Conservation (phyloP, 2,113 vertebrate species). For the Crypturellus undulatus region DNA sequence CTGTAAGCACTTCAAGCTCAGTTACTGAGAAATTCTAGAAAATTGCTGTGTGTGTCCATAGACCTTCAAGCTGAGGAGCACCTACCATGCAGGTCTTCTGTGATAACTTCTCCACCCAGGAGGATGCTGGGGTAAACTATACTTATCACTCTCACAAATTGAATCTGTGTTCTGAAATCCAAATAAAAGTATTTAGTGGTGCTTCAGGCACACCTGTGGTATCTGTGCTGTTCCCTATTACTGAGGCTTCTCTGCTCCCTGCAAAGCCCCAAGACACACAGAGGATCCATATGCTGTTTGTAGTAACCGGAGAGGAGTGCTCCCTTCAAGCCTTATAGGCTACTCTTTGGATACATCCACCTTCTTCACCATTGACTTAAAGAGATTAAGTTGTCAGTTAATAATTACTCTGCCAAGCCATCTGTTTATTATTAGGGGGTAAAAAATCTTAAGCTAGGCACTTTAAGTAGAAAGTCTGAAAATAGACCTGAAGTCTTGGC, state of each 20-base stretch:
- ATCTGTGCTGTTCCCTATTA: not conserved
- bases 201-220: not conserved
- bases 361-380: not conserved
- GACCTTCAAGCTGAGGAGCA: too few relatives aligned
- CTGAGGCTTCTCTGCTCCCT: not conserved
- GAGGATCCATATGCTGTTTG: not conserved
- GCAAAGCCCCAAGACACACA: not conserved
- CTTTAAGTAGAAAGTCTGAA: not conserved
- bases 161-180: not conserved
- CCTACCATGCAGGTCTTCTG: too few relatives aligned
- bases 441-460: not conserved
- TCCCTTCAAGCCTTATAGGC: not conserved
- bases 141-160: too few relatives aligned
- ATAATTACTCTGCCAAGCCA: not conserved
- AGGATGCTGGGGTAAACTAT: too few relatives aligned
- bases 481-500: not conserved
- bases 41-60: too few relatives aligned
- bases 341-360: not conserved
- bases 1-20: too few relatives aligned
- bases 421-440: not conserved
- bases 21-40: too few relatives aligned
- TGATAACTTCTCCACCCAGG: too few relatives aligned
- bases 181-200: not conserved
- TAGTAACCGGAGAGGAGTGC: not conserved
- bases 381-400: not conserved